Conservation (phyloP, 1,140 invertebrate genomes). For the Coelopa frigida region DNA sequence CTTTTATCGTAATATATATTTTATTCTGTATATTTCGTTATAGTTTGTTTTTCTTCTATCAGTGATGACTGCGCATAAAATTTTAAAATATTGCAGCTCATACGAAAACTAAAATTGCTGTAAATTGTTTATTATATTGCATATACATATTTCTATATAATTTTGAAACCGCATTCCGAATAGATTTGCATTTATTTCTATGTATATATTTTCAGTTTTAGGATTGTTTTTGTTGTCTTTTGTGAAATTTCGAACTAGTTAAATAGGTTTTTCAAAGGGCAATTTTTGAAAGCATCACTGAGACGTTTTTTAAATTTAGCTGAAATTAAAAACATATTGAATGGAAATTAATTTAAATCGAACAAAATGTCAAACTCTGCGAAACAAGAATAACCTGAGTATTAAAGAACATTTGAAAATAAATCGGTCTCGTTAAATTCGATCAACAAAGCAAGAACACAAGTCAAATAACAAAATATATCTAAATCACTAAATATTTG, state of each 20-base stretch:
- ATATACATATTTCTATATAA: conserved; percentile 1
- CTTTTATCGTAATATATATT: not conserved
- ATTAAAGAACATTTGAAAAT: too few relatives aligned
- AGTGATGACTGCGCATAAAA: not conserved
- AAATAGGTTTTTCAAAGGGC: conserved; percentile 40
- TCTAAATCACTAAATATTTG: too few relatives aligned
- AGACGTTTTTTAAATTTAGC: conserved; percentile 44
- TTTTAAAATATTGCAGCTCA: too few relatives aligned
- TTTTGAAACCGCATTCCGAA: conserved; percentile 28
- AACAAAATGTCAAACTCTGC: too few relatives aligned
- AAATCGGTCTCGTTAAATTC: too few relatives aligned
- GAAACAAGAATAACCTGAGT: too few relatives aligned
- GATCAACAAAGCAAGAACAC: too few relatives aligned
- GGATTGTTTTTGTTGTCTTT: too few relatives aligned
- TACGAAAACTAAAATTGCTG: not conserved
- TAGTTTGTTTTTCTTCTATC: not conserved
- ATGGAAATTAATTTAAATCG: too few relatives aligned
- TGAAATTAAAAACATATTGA: conserved; percentile 40
- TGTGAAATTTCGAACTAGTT: conserved; percentile 15
- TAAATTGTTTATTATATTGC: conserved; percentile 1
- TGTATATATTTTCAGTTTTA: not conserved
- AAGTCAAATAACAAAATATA: too few relatives aligned
- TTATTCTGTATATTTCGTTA: conserved; percentile 1
- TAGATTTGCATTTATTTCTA: conserved; percentile 17
- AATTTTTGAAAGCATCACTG: conserved; percentile 43